Evolutionary conservation across 2,797 vertebrate genomes (phyloP).

Genomic region (Anabas testudineus): DNA sequence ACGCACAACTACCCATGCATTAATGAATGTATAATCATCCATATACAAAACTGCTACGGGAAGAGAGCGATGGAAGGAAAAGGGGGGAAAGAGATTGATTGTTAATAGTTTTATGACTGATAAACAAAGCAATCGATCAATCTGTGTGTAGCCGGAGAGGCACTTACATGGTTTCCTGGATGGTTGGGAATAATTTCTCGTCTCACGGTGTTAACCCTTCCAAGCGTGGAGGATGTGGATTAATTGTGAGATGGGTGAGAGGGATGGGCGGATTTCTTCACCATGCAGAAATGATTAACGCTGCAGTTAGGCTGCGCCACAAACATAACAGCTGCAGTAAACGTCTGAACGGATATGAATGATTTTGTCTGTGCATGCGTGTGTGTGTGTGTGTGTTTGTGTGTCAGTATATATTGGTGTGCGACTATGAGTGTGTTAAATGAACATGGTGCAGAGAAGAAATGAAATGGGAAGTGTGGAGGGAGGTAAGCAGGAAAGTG

Average conservation of each 20-base stretch:
- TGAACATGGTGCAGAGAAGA: conserved; percentile 14
- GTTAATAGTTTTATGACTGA: conserved; percentile 86
- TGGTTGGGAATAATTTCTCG: conserved; percentile 78
- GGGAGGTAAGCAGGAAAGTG: not conserved
- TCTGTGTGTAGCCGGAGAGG: conserved; percentile 67
- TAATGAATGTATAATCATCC: conserved; percentile 86
- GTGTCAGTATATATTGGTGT: conserved; percentile 21
- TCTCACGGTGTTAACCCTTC: conserved; percentile 79
- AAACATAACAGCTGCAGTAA: conserved; percentile 83
- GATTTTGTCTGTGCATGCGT: conserved; percentile 45
- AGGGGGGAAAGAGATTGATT: conserved; percentile 77
- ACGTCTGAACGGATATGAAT: conserved; percentile 73
- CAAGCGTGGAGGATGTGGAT: conserved; percentile 81
- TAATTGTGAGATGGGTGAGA: conserved; percentile 79
- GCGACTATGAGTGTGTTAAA: conserved; percentile 39
- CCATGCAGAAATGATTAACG: conserved; percentile 83
- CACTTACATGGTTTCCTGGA: conserved; percentile 75
- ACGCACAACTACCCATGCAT: conserved; percentile 84
- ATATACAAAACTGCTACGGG: conserved; percentile 72
- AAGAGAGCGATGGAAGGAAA: conserved; percentile 48
- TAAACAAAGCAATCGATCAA: conserved; percentile 88
- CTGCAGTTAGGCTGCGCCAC: conserved; percentile 73
- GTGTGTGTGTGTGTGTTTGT: not conserved
- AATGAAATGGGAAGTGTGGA: not conserved
- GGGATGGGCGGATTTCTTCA: conserved; percentile 75